phyloP scores from a whole-genome alignment of 2,888 invertebrate species.

The Marasmarcha lunaedactyla region DNA sequence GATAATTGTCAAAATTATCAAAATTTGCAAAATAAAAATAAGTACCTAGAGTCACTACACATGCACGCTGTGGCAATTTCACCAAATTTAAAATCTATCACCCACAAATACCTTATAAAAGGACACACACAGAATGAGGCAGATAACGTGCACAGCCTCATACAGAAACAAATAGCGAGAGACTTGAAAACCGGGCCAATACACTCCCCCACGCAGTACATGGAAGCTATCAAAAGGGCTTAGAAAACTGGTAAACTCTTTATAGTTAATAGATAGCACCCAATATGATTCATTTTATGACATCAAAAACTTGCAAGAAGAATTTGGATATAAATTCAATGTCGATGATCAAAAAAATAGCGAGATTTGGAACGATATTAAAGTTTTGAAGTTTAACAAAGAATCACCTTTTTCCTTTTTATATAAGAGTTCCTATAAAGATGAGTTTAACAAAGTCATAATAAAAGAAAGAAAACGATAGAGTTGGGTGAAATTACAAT shows the following conservation, averaged over 20 bases:
- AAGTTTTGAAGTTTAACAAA: slow-evolving; percentile 6
- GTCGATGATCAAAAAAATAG: slow-evolving; percentile 2
- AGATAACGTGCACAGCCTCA: slow-evolving; percentile 22
- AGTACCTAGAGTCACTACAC: slow-evolving; percentile 7
- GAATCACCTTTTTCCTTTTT: slow-evolving; percentile 6
- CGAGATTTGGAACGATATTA: slow-evolving; percentile 8
- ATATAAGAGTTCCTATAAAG: too few relatives aligned
- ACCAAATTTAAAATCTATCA: slow-evolving; percentile 8
- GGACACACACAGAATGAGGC: slow-evolving; percentile 23
- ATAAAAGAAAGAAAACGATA: too few relatives aligned
- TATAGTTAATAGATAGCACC: slow-evolving; percentile 2
- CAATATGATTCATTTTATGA: slow-evolving; percentile 1
- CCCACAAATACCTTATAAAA: slow-evolving; percentile 6
- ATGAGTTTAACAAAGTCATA: too few relatives aligned
- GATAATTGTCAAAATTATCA: slow-evolving; percentile 12
- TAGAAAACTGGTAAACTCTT: slow-evolving; percentile 1
- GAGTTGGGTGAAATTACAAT: too few relatives aligned
- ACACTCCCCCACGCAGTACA: slow-evolving; percentile 14
- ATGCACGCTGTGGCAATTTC: slow-evolving; percentile 8
- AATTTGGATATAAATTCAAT: slow-evolving; percentile 8
- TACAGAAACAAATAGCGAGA: slow-evolving; percentile 20
- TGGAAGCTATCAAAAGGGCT: too few relatives aligned
- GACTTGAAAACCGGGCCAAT: slow-evolving; percentile 18
- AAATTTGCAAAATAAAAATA: slow-evolving; percentile 12
- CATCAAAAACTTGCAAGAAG: slow-evolving; percentile 13